Evolutionary conservation across 1,140 invertebrate genomes (phyloP).

Genomic region (Steinernema feltiae): DNA sequence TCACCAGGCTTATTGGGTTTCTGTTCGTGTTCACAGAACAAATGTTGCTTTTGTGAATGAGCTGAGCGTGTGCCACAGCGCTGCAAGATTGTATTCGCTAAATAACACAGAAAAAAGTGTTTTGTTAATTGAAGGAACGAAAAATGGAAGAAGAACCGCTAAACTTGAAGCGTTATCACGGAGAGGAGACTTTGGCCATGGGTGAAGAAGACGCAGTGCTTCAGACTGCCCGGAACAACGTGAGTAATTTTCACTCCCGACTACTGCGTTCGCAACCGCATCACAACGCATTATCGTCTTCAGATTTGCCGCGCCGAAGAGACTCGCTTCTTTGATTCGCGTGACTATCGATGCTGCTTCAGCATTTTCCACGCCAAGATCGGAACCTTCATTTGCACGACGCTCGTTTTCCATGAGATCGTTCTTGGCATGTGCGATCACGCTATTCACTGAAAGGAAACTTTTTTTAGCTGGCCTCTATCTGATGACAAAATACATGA

Average conservation of each 20-base stretch:
- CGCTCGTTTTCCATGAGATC: background rate
- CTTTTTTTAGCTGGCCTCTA: background rate
- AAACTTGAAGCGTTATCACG: background rate
- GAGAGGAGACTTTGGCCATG: background rate
- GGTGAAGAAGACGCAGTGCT: background rate
- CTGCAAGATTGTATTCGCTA: background rate
- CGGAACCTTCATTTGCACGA: background rate
- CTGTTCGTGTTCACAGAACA: background rate
- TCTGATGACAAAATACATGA: background rate
- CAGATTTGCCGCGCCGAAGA: background rate
- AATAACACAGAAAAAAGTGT: background rate
- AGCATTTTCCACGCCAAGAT: background rate
- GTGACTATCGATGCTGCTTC: constrained; percentile 3
- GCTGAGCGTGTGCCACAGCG: too few relatives aligned
- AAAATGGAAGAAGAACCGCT: background rate
- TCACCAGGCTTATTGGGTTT: too few relatives aligned
- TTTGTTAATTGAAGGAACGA: background rate
- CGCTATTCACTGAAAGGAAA: background rate
- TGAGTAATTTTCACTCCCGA: background rate
- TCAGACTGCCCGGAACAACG: background rate
- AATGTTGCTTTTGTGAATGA: too few relatives aligned
- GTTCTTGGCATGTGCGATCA: background rate
- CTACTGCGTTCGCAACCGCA: background rate
- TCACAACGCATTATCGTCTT: background rate
- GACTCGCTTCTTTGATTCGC: background rate